These are phyloP conservation scores for Tychaedon coryphoeus DNA, from an alignment of 2,113 vertebrate species.

Conservation along the genomic window DNA sequence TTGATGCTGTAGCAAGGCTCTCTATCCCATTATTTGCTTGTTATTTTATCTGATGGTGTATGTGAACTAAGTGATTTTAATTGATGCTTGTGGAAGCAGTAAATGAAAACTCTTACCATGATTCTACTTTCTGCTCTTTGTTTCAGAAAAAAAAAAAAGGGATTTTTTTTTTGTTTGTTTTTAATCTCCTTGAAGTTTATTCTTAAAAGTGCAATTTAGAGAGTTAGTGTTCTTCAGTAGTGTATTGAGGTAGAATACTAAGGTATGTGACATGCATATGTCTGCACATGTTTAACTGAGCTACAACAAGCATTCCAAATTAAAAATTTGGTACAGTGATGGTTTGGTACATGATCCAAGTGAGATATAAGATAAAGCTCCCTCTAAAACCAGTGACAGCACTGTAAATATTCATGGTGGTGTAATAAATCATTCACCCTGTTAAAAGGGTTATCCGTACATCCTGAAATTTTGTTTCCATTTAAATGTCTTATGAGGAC, in stretches of 20 bases:
- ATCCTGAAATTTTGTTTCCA: not conserved
- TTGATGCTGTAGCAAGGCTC: not conserved
- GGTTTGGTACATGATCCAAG: not conserved
- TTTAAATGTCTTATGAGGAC: not conserved
- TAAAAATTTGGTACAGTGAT: fast-evolving
- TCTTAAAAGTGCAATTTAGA: not conserved
- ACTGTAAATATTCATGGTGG: not conserved
- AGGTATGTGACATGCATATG: not conserved
- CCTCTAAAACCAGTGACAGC: not conserved
- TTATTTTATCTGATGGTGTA: not conserved
- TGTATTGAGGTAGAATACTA: not conserved
- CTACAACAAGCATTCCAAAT: not conserved
- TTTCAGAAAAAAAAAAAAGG: not conserved
- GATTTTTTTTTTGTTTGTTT: not conserved
- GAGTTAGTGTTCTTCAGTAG: not conserved
- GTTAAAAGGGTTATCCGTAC: not conserved
- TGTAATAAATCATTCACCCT: not conserved
- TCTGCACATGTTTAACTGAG: not conserved
- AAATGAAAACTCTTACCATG: not conserved
- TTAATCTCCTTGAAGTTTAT: not conserved
- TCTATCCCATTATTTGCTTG: not conserved
- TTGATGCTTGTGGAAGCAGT: not conserved
- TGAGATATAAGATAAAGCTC: not conserved
- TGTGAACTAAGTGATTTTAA: not conserved
- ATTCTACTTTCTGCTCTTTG: not conserved